These are phyloP conservation scores for Salarias fasciatus DNA, from an alignment of 2,797 vertebrate genomes.

Conservation along the genomic window DNA sequence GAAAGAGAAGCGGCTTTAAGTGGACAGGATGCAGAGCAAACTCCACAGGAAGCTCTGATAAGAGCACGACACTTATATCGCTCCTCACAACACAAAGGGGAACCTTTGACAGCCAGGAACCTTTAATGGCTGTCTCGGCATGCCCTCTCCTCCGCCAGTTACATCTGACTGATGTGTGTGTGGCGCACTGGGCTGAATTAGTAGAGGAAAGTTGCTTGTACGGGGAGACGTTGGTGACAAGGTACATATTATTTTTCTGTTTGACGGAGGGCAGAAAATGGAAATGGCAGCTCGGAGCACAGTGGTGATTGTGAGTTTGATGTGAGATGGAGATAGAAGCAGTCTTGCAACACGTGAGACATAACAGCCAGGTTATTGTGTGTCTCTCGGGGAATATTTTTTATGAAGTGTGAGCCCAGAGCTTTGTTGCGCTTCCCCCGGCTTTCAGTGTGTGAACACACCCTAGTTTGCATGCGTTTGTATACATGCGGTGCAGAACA, in stretches of 20 bases:
- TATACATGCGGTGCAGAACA: constrained; percentile 28
- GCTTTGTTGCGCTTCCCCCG: constrained; percentile 41
- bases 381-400: constrained; percentile 60
- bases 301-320: constrained; percentile 68
- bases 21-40: constrained; percentile 80
- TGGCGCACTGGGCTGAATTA: constrained; percentile 68
- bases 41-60: constrained; percentile 83
- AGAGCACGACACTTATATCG: constrained; percentile 79
- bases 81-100: constrained; percentile 80
- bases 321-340: constrained; percentile 64
- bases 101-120: constrained; percentile 83
- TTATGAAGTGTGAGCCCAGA: constrained; percentile 63
- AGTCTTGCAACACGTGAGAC: constrained; percentile 48
- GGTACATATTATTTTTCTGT: constrained; percentile 75
- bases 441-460: constrained; percentile 62
- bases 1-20: constrained; percentile 72
- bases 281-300: constrained; percentile 62
- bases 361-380: constrained; percentile 49
- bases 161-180: constrained; percentile 74
- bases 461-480: constrained; percentile 54
- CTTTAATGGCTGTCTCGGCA: constrained; percentile 82
- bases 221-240: constrained; percentile 69
- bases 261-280: constrained; percentile 73
- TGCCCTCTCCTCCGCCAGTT: constrained; percentile 70
- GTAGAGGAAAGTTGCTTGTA: constrained; percentile 70